phyloP scores from a whole-genome alignment of 2,113 vertebrate species.

The Brachyhypopomus occidentalis region DNA sequence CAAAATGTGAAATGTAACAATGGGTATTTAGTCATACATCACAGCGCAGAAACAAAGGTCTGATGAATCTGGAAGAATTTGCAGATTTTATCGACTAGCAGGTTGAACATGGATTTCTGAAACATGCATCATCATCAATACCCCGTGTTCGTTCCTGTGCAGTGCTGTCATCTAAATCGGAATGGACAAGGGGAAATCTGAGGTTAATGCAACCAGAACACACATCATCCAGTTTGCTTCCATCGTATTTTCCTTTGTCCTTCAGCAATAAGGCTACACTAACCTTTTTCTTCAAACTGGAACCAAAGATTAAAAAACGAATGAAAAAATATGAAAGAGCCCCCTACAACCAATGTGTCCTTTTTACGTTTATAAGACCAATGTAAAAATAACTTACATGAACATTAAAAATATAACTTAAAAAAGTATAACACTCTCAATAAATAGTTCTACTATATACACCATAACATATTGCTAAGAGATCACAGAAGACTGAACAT shows the following conservation, averaged over 20 bases:
- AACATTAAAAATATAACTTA: conserved; percentile 99
- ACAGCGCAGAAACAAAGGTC: too few relatives aligned
- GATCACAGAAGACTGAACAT: conserved; percentile 85
- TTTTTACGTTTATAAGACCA: conserved; percentile 81
- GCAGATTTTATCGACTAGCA: too few relatives aligned
- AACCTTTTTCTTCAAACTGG: conserved; percentile 62
- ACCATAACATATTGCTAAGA: conserved; percentile 95
- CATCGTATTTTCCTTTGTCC: conserved; percentile 29
- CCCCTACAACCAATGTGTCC: conserved; percentile 74
- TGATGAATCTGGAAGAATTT: too few relatives aligned
- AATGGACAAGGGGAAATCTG: neutral
- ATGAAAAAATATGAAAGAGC: conserved; percentile 56
- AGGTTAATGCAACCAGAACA: neutral
- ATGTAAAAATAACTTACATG: conserved; percentile 99
- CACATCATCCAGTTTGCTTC: conserved; percentile 4
- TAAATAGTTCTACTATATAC: conserved; percentile 99
- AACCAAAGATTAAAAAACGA: conserved; percentile 60
- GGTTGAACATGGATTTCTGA: too few relatives aligned
- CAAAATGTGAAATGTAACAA: too few relatives aligned
- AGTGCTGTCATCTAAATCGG: neutral
- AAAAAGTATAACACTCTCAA: conserved; percentile 99
- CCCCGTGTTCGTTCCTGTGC: too few relatives aligned
- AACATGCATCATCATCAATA: too few relatives aligned
- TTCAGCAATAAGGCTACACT: conserved; percentile 72
- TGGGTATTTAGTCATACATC: too few relatives aligned